Percentiles rank a stretch among this genome's conserved stretches.
phyloP scores from a whole-genome alignment of 2,888 invertebrate species.

The Drosophila flavopinicola region DNA sequence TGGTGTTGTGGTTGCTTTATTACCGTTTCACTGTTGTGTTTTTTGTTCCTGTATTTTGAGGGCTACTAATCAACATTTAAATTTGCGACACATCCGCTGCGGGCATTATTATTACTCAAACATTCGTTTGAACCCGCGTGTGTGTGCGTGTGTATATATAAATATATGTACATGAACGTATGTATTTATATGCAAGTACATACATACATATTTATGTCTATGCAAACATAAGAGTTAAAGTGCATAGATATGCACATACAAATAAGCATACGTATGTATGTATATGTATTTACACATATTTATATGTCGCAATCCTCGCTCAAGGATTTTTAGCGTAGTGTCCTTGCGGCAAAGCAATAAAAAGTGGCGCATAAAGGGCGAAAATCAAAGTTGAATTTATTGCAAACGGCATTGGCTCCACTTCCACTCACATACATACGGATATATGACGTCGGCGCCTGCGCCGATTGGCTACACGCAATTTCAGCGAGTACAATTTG shows the following conservation, averaged over 20 bases:
- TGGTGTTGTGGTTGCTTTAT: conserved; percentile 37
- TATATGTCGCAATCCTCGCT: conserved; percentile 6
- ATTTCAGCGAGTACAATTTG: conserved; percentile 13
- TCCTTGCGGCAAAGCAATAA: conserved; percentile 39
- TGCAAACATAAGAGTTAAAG: neutral
- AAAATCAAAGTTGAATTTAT: conserved; percentile 37
- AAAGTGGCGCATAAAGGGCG: conserved; percentile 23
- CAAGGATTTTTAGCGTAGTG: conserved; percentile 39
- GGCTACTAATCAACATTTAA: conserved; percentile 58
- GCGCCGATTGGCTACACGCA: conserved; percentile 34
- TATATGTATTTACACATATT: neutral
- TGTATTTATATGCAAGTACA: conserved; percentile 5
- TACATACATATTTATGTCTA: conserved; percentile 9
- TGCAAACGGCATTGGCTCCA: conserved; percentile 39
- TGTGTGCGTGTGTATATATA: conserved; percentile 14
- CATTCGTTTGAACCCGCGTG: conserved; percentile 27
- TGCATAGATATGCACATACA: neutral
- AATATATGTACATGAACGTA: conserved; percentile 8
- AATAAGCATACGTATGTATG: neutral
- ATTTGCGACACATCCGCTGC: conserved; percentile 64
- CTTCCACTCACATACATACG: neutral
- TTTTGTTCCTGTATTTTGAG: conserved; percentile 33
- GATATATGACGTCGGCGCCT: conserved; percentile 26
- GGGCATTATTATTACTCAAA: conserved; percentile 33
- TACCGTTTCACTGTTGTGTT: conserved; percentile 24